Base-by-base conservation (phyloP, 2,888 invertebrate genomes). In the Protophormia terraenovae region DNA sequence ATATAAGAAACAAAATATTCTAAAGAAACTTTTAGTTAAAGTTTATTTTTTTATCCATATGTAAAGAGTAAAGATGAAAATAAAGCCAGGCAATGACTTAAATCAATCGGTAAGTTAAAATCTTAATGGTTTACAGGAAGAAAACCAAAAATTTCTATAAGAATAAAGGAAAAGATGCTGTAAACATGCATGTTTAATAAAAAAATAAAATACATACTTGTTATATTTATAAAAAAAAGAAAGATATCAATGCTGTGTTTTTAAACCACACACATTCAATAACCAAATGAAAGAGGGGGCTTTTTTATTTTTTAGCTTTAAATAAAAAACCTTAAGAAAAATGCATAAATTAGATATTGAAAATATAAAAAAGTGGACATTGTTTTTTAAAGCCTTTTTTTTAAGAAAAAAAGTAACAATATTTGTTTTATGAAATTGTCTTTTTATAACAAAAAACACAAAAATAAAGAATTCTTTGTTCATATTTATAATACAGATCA, bases 21-120 rank as follows among this genome's bases (percentile, higher is more conserved):
- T 14, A 71, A 64, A 60, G 47, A 60, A 80, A 50, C 80, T 47
- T 80, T 60, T 67, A 60, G 45, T 41, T 24, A 32, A 24, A 66
- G 32, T 60, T 47, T 10, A 8, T 22, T 47, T 27, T 10, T 66
- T 38, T 3, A 64, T 10, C 38, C 22, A 14, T 24, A 7, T 14
- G 47, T 4, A 16, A 12, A 7, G 24, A 24, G 12, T 24, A 64
- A 24, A 47, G 19, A 19, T 5, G 8, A 16, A 16, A 35, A 27
- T 45, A 73, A 35, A 35, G 69, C 19, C 79, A 58, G 64, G 41
- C 78, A 83, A 72, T 86, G 85, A 86, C 82, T 86, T 58, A 78
- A 86, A 86, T 86, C 87, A 87, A 86, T 86, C 86, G 85, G 82
- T 82, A 84, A 82, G 77, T 84, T 77, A 82, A 85, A 87, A 87